phyloP scores from a whole-genome alignment of 2,888 invertebrate species.

The Steromphala cineraria region DNA sequence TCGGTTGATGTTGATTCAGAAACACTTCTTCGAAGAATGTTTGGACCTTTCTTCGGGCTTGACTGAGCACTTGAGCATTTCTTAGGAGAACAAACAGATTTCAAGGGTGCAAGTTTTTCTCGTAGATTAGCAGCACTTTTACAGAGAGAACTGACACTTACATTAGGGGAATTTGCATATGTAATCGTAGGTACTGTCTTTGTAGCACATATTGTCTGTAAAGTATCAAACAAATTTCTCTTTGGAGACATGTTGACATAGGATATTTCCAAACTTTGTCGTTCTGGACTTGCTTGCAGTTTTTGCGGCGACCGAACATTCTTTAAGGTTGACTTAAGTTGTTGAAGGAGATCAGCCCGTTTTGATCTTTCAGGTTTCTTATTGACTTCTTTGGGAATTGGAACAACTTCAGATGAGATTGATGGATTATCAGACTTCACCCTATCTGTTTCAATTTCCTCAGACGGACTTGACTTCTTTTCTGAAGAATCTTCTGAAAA shows the following conservation, averaged over 20 bases:
- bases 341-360: not conserved
- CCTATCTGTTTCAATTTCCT: too few species aligned
- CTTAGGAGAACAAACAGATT: not conserved
- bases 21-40: not conserved
- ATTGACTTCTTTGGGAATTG: too few species aligned
- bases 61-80: not conserved
- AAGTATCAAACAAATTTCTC: slow-evolving; percentile 3
- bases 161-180: not conserved
- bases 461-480: too few species aligned
- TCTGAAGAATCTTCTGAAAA: not conserved
- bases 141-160: slow-evolving; percentile 1
- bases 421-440: too few species aligned
- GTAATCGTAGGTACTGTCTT: not conserved
- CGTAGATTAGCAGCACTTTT: not conserved
- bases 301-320: not conserved
- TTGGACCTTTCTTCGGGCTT: not conserved
- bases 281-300: not conserved
- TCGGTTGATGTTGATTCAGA: not conserved
- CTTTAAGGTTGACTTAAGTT: not conserved
- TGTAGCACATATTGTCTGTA: not conserved
- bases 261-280: not conserved
- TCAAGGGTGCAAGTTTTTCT: not conserved
- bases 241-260: not conserved
- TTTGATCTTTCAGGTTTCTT: not conserved
- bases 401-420: too few species aligned